Evolutionary conservation across 1,140 invertebrate species (phyloP).

Genomic region (Drosophila albomicans): DNA sequence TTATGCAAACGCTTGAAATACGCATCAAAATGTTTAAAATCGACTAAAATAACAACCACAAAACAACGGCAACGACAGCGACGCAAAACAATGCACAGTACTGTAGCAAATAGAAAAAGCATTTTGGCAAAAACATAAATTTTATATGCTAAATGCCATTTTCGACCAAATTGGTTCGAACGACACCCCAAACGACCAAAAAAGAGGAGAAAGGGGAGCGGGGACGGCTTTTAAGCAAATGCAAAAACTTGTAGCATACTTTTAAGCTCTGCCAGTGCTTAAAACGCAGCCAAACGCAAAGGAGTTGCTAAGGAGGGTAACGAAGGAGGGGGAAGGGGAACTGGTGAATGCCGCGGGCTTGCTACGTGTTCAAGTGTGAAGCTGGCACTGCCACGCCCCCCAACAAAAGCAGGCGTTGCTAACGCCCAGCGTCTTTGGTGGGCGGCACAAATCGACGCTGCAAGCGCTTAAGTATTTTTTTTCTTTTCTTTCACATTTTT

Average conservation of each 20-base stretch:
- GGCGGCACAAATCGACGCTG: conserved; percentile 70
- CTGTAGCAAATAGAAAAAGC: background rate
- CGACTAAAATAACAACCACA: conserved; percentile 27
- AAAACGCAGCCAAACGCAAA: conserved; percentile 46
- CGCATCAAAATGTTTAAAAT: conserved; percentile 42
- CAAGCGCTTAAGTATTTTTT: conserved; percentile 55
- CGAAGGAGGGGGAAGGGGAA: background rate
- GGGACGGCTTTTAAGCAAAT: conserved; percentile 71
- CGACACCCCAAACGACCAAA: conserved; percentile 25
- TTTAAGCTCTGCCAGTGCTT: conserved; percentile 69
- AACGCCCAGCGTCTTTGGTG: conserved; percentile 37
- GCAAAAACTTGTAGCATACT: conserved; percentile 74
- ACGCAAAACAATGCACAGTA: background rate
- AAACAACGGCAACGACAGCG: conserved; percentile 26
- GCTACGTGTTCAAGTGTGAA: conserved; percentile 77
- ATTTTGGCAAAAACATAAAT: conserved; percentile 30
- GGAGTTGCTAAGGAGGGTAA: background rate
- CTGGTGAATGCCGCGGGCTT: conserved; percentile 58
- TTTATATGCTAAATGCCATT: conserved; percentile 39
- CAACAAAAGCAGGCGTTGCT: conserved; percentile 26
- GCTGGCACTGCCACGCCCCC: conserved; percentile 67
- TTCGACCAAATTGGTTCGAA: conserved; percentile 61
- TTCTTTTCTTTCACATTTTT: conserved; percentile 54
- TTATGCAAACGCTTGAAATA: conserved; percentile 70
- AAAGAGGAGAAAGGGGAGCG: background rate